Percentiles rank a stretch among this genome's conserved stretches.
phyloP scores from a whole-genome alignment of 1,140 invertebrate species.

The Apis dorsata region DNA sequence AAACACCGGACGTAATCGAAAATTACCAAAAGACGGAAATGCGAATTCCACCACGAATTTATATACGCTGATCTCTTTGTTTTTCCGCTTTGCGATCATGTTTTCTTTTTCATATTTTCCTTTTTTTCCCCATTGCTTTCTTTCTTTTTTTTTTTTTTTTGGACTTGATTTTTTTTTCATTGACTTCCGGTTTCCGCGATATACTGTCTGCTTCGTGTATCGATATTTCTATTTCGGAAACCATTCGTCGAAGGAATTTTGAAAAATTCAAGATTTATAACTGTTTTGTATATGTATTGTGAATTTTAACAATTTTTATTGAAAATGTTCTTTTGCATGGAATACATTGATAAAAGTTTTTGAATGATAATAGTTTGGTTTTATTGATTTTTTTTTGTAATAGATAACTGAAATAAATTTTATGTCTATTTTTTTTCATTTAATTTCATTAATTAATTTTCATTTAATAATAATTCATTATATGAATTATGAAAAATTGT shows the following conservation, averaged over 20 bases:
- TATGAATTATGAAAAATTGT: too few relatives aligned
- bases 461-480: too few relatives aligned
- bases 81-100: too few relatives aligned
- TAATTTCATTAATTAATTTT: too few relatives aligned
- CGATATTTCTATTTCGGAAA: neutral
- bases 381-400: too few relatives aligned
- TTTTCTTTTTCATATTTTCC: fast-evolving
- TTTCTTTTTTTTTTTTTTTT: neutral
- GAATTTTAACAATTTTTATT: neutral
- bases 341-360: neutral
- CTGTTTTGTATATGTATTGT: neutral
- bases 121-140: neutral
- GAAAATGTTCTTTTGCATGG: neutral
- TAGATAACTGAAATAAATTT: too few relatives aligned
- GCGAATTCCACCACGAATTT: conserved; percentile 41
- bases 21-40: conserved; percentile 40
- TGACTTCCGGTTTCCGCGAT: neutral
- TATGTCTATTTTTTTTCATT: too few relatives aligned
- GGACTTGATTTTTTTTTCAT: neutral
- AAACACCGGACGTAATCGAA: conserved; percentile 30
- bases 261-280: neutral
- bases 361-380: too few relatives aligned
- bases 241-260: neutral
- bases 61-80: neutral
- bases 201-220: neutral